phyloP scores from a whole-genome alignment of 2,888 invertebrate species.

The Cerceris rybyensis region DNA sequence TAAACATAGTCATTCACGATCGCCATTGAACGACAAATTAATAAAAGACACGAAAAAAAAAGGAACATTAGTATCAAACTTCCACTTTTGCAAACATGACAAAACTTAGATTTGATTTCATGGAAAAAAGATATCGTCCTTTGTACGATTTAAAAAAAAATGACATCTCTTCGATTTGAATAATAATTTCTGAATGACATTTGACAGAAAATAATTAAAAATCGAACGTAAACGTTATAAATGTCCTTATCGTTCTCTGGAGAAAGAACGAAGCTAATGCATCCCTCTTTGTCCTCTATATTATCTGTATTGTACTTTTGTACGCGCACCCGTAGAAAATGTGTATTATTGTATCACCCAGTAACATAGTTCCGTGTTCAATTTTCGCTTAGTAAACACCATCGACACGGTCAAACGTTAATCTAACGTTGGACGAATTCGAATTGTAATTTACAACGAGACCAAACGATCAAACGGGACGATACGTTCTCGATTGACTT shows the following conservation, averaged over 20 bases:
- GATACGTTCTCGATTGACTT: too few relatives aligned
- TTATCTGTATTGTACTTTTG: slow-evolving; percentile 31
- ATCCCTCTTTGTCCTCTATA: slow-evolving; percentile 31
- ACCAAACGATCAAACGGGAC: too few relatives aligned
- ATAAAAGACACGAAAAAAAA: not conserved
- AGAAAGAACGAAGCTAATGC: slow-evolving; percentile 24
- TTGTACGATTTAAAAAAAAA: too few relatives aligned
- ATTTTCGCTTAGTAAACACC: not conserved
- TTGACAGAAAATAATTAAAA: too few relatives aligned
- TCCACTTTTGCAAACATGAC: too few relatives aligned
- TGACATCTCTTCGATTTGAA: too few relatives aligned
- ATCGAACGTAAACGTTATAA: not conserved
- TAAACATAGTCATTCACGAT: slow-evolving; percentile 60
- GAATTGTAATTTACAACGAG: slow-evolving; percentile 2
- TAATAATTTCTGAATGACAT: too few relatives aligned
- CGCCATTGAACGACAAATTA: not conserved
- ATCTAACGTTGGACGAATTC: not conserved
- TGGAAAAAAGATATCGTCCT: too few relatives aligned
- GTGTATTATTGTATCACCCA: slow-evolving; percentile 32
- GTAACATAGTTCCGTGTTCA: slow-evolving; percentile 19
- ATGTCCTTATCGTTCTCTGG: not conserved
- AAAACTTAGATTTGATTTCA: too few relatives aligned
- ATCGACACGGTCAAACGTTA: not conserved
- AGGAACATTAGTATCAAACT: too few relatives aligned
- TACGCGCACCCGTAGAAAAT: slow-evolving; percentile 46